phyloP scores from a whole-genome alignment of 2,888 invertebrate species.

The Eurois occulta region DNA sequence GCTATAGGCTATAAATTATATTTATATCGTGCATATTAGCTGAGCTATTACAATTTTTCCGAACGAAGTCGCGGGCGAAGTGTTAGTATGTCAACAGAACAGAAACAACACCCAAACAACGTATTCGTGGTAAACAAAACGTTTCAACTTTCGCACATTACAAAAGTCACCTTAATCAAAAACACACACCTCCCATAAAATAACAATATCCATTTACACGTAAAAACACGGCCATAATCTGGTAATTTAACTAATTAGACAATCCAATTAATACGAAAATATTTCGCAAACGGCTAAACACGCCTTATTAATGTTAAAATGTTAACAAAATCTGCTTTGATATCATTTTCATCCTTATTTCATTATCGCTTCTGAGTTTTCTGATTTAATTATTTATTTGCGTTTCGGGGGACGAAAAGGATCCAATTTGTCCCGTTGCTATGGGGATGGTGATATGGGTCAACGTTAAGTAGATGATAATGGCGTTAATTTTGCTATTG shows the following conservation, averaged over 20 bases:
- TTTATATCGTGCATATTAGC: too few relatives aligned
- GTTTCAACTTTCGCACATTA: not conserved
- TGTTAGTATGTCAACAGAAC: too few relatives aligned
- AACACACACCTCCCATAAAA: not conserved
- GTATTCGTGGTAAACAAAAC: not conserved
- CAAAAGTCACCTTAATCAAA: constrained; percentile 10
- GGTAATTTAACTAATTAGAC: constrained; percentile 59
- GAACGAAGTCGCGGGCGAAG: too few relatives aligned
- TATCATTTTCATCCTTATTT: constrained; percentile 54
- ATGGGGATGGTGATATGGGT: not conserved
- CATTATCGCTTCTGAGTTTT: constrained; percentile 49
- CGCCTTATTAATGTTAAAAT: constrained; percentile 48
- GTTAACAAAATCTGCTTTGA: constrained; percentile 45
- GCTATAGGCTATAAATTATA: too few relatives aligned
- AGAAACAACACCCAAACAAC: not conserved
- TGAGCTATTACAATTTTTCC: too few relatives aligned
- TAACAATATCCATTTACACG: constrained; percentile 10
- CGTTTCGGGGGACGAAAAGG: not conserved
- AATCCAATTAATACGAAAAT: constrained; percentile 63
- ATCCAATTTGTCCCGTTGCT: constrained; percentile 23
- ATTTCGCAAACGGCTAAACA: constrained; percentile 47
- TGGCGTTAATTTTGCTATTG: not conserved
- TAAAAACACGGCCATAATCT: constrained; percentile 47
- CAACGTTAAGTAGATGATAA: constrained; percentile 2
- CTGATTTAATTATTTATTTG: constrained; percentile 51